A percentile compares a stretch with the other conserved stretches of the same genome.
Conservation (phyloP, 2,888 invertebrate genomes). For the Zygothrica quintamaculata region DNA sequence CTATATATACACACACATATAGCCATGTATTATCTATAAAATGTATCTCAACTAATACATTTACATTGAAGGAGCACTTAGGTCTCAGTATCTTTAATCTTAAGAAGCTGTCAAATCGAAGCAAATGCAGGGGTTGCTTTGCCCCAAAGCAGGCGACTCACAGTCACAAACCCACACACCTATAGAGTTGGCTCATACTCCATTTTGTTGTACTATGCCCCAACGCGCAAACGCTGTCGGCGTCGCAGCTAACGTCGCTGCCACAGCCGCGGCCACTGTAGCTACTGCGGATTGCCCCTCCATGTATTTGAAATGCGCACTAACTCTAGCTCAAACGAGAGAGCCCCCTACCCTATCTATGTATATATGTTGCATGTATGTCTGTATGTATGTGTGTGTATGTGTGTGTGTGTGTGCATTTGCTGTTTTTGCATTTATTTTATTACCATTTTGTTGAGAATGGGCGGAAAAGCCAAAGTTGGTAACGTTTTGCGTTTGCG, state of each 20-base stretch:
- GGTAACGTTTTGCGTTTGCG: slow-evolving; percentile 66
- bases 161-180: slow-evolving; percentile 15
- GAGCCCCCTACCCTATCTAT: slow-evolving; percentile 23
- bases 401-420: slow-evolving; percentile 33
- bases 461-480: slow-evolving; percentile 49
- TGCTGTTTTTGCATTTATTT: slow-evolving; percentile 67
- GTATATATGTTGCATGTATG: slow-evolving; percentile 12
- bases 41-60: slow-evolving; percentile 43
- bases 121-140: slow-evolving; percentile 35
- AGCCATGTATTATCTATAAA: slow-evolving; percentile 25
- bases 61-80: slow-evolving; percentile 3
- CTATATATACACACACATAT: slow-evolving; percentile 7
- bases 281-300: too few species aligned
- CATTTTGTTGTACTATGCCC: slow-evolving; percentile 63
- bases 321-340: slow-evolving; percentile 73
- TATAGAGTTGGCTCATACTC: slow-evolving; percentile 50
- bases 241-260: slow-evolving; percentile 43
- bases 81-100: slow-evolving; percentile 19
- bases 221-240: slow-evolving; percentile 54
- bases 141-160: slow-evolving; percentile 14
- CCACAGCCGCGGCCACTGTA: slow-evolving; percentile 43
- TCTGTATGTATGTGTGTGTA: slow-evolving; percentile 13
- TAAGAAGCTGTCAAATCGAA: slow-evolving; percentile 22
- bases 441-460: slow-evolving; percentile 47
- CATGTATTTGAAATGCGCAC: slow-evolving; percentile 82